Percentiles rank a stretch among this genome's conserved stretches.
Conservation (phyloP, 2,888 invertebrate species). For the Phalera bucephala region DNA sequence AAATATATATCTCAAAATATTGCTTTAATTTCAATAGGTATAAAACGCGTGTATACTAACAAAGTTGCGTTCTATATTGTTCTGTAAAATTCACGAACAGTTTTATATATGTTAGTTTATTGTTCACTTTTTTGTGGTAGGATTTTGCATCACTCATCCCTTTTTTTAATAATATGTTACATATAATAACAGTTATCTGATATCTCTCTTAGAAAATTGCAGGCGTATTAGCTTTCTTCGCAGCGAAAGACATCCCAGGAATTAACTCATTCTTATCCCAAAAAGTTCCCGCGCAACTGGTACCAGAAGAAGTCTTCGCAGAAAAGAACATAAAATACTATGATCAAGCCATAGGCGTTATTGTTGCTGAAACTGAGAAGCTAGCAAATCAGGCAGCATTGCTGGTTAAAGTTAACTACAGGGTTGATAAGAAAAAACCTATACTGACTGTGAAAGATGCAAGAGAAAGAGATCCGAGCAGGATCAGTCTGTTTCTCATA, state of each 20-base stretch:
- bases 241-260: conserved; percentile 87
- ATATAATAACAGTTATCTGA: too few species aligned
- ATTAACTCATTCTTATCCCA: conserved; percentile 79
- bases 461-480: conserved; percentile 45
- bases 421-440: conserved; percentile 56
- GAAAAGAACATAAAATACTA: conserved; percentile 82
- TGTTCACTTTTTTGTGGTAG: too few species aligned
- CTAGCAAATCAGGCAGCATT: conserved; percentile 83
- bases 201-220: conserved; percentile 84
- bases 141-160: too few species aligned
- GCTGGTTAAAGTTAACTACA: conserved; percentile 82
- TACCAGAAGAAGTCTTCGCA: conserved; percentile 75
- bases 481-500: conserved; percentile 39
- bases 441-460: conserved; percentile 52
- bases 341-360: conserved; percentile 87
- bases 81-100: too few species aligned
- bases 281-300: conserved; percentile 24
- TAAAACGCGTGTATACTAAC: too few species aligned
- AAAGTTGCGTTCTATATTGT: too few species aligned
- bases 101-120: too few species aligned
- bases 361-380: conserved; percentile 84
- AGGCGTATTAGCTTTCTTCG: conserved; percentile 86
- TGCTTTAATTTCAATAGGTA: too few species aligned
- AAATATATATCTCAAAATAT: too few species aligned
- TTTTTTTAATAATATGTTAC: too few species aligned